Evolutionary conservation across 37 sponge, comb jelly and placozoan genomes (phyloP).

Genomic region (Crambe crambe): DNA sequence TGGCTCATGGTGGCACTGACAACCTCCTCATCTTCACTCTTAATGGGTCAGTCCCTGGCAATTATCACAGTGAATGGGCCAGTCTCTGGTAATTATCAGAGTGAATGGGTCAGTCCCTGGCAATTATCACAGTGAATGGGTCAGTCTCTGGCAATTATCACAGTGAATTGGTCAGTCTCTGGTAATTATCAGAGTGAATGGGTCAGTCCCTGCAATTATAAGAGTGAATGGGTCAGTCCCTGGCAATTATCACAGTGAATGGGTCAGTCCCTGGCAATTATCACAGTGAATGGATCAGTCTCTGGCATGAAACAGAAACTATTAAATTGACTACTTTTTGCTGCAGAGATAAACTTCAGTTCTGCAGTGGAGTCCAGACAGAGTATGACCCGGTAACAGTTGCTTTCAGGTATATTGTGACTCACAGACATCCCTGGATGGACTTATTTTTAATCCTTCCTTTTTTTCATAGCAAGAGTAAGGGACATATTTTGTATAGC

Average conservation of each 20-base stretch:
- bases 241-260: conserved; percentile 25
- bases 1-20: conserved; percentile 6
- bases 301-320: no score
- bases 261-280: conserved; percentile 17
- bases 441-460: no score
- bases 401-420: conserved; percentile 56
- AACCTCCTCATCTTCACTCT: conserved; percentile 49
- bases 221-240: conserved; percentile 15
- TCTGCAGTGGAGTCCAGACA: conserved; percentile 22
- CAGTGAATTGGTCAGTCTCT: no score
- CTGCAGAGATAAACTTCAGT: conserved; percentile 7
- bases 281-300: no score
- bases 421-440: neutral
- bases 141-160: conserved; percentile 6
- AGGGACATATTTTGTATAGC: conserved; percentile 13
- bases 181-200: no score
- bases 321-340: no score
- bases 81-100: conserved; percentile 27
- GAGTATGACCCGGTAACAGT: conserved; percentile 39
- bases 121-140: conserved; percentile 32
- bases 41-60: conserved; percentile 10
- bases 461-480: conserved; percentile 20
- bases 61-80: conserved; percentile 30
- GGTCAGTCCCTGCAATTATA: no score
- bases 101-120: conserved; percentile 12